A percentile compares a stretch with the other conserved stretches of the same genome.
phyloP scores from a whole-genome alignment of 2,888 invertebrate species.

The Listrodromus nycthemerus region DNA sequence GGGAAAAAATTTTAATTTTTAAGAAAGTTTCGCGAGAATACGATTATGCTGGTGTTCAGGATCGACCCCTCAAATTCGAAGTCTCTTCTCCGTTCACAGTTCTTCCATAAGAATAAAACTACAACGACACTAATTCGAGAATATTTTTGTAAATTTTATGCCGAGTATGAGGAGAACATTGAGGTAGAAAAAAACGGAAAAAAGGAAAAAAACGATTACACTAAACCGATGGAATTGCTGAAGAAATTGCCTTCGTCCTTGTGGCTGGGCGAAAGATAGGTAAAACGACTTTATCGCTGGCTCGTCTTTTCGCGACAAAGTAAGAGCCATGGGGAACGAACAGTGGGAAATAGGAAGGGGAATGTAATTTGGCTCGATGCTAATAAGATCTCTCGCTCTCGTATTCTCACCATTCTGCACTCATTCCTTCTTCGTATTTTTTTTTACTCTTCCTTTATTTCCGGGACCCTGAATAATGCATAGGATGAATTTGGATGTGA shows the following conservation, averaged over 20 bases:
- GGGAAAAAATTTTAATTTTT: too few species aligned
- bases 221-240: constrained; percentile 52
- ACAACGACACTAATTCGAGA: neutral
- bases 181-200: neutral
- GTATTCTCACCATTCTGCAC: constrained; percentile 52
- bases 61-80: too few species aligned
- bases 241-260: constrained; percentile 48
- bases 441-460: constrained; percentile 46
- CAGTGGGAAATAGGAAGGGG: constrained; percentile 63
- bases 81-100: neutral
- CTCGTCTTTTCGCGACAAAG: constrained; percentile 47
- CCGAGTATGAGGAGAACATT: constrained; percentile 13
- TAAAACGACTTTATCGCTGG: constrained; percentile 60
- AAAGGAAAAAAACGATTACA: constrained; percentile 33
- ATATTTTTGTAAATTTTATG: constrained; percentile 30
- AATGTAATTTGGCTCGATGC: constrained; percentile 81
- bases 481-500: constrained; percentile 75
- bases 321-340: constrained; percentile 42
- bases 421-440: constrained; percentile 51
- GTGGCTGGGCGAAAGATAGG: constrained; percentile 41
- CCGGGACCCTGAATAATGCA: constrained; percentile 76
- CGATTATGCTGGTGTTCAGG: too few species aligned
- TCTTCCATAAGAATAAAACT: constrained; percentile 20
- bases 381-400: constrained; percentile 75
- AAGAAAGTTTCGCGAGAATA: too few species aligned